phyloP scores from a whole-genome alignment of 2,888 invertebrate genomes.

The Bugulina stolonifera region DNA sequence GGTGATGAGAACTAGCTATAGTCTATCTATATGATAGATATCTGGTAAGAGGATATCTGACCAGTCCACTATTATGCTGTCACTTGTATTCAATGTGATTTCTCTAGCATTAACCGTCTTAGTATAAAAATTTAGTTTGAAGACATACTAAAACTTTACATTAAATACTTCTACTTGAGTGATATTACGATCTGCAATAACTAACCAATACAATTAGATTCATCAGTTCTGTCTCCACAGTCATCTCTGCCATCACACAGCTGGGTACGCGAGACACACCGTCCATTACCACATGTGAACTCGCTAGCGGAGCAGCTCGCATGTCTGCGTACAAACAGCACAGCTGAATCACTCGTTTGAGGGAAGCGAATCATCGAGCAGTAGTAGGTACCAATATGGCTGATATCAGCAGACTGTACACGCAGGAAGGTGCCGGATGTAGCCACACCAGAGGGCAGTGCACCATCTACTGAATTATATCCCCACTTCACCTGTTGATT shows the following conservation, averaged over 20 bases:
- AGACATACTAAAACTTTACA: no score
- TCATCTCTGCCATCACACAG: constrained; percentile 43
- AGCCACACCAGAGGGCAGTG: background rate
- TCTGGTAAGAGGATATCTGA: no score
- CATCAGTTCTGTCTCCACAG: constrained; percentile 43
- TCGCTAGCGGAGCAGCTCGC: background rate
- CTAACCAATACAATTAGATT: constrained; percentile 33
- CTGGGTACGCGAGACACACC: constrained; percentile 75
- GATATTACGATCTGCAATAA: no score
- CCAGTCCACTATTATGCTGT: no score
- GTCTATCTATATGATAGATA: no score
- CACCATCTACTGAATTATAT: background rate
- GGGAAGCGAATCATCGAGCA: background rate
- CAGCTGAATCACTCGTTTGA: background rate
- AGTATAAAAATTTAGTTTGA: no score
- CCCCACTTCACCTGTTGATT: constrained; percentile 14
- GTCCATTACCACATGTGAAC: constrained; percentile 75
- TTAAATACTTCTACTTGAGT: no score
- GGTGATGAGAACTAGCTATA: no score
- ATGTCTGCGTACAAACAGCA: background rate
- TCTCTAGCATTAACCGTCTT: no score
- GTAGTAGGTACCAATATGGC: background rate
- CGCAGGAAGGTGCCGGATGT: background rate
- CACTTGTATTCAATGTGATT: no score
- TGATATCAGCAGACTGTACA: background rate